Conservation (phyloP, 1,140 invertebrate genomes). For the Carcinoscorpius rotundicauda region DNA sequence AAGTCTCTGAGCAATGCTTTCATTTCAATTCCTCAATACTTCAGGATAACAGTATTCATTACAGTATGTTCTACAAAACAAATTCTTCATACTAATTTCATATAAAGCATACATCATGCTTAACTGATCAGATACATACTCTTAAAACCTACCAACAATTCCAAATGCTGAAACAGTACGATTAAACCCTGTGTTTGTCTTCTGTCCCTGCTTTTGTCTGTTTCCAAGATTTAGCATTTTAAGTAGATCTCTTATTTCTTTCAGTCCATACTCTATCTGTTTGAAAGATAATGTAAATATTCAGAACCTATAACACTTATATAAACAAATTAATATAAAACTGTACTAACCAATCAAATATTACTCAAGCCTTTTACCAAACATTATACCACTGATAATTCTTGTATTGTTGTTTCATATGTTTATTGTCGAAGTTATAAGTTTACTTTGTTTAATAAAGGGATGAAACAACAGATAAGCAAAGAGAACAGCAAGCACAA, state of each 20-base stretch:
- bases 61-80: background rate
- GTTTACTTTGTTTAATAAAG: too few species aligned
- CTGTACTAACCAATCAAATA: background rate
- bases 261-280: slow-evolving; percentile 65
- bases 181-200: slow-evolving; percentile 42
- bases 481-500: too few species aligned
- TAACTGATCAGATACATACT: background rate
- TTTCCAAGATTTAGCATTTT: slow-evolving; percentile 74
- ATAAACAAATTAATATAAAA: background rate
- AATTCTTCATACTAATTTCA: background rate
- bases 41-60: background rate
- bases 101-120: too few species aligned
- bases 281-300: background rate
- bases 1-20: too few species aligned
- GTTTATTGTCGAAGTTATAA: too few species aligned
- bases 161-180: slow-evolving; percentile 80
- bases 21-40: too few species aligned
- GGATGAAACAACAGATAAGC: too few species aligned
- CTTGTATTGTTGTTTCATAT: too few species aligned
- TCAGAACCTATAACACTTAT: background rate
- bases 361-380: too few species aligned
- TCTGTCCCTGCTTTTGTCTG: slow-evolving; percentile 38
- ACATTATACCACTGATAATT: too few species aligned
- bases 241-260: slow-evolving; percentile 71
- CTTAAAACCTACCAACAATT: slow-evolving; percentile 59